Percentiles rank a stretch among this genome's conserved stretches.
These are phyloP conservation scores for Melinaea marsaeus DNA, from an alignment of 2,888 invertebrate genomes.

Conservation along the genomic window DNA sequence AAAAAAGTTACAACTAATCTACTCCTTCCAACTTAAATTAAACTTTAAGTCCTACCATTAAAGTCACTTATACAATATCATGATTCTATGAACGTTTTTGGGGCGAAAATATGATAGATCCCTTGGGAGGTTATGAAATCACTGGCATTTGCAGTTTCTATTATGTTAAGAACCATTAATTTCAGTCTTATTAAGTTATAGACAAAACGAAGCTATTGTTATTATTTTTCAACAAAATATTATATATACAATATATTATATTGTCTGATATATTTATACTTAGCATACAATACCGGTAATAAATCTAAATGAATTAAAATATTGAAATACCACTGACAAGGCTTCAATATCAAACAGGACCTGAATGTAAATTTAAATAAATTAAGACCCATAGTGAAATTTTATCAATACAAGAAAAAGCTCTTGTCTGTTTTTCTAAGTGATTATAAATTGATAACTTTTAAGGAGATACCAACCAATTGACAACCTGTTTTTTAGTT, in stretches of 20 bases:
- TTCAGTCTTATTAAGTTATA: slow-evolving; percentile 74
- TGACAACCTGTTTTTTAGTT: too few species aligned
- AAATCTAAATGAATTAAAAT: slow-evolving; percentile 2
- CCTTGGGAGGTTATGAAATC: slow-evolving; percentile 80
- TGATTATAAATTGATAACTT: background rate
- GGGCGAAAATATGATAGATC: slow-evolving; percentile 75
- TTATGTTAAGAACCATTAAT: slow-evolving; percentile 77
- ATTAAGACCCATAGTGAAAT: background rate
- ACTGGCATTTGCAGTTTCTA: slow-evolving; percentile 83
- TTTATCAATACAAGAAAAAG: background rate
- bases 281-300: slow-evolving; percentile 6
- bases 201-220: slow-evolving; percentile 56
- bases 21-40: slow-evolving; percentile 12
- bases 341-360: slow-evolving; percentile 1
- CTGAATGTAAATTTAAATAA: slow-evolving; percentile 6
- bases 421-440: background rate
- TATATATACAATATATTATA: background rate
- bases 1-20: slow-evolving; percentile 47
- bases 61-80: slow-evolving; percentile 39
- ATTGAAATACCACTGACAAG: slow-evolving; percentile 2
- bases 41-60: slow-evolving; percentile 27
- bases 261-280: slow-evolving; percentile 26
- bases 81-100: slow-evolving; percentile 48
- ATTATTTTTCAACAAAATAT: slow-evolving; percentile 8
- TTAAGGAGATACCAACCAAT: too few species aligned